Conservation (phyloP, 35 echinoderm and acorn worm species). For the Amphiura filiformis region DNA sequence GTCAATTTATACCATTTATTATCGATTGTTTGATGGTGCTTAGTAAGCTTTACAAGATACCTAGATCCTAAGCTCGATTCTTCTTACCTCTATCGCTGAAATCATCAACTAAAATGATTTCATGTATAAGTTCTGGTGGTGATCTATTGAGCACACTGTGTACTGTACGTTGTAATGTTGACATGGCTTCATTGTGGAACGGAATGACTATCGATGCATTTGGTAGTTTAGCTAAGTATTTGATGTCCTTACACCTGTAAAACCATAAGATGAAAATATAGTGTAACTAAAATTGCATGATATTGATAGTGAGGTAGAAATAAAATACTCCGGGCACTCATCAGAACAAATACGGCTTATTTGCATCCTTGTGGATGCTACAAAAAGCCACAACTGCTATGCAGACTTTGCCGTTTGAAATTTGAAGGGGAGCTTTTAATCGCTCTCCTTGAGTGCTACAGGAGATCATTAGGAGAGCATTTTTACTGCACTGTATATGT, state of each 20-base stretch:
- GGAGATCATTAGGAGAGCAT: too few species aligned
- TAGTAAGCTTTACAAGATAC: too few species aligned
- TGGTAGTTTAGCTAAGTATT: slow-evolving; percentile 86
- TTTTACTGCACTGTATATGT: too few species aligned
- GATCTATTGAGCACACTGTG: slow-evolving; percentile 95
- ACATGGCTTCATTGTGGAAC: slow-evolving; percentile 97
- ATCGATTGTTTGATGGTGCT: too few species aligned
- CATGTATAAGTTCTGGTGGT: slow-evolving; percentile 68
- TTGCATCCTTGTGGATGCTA: too few species aligned
- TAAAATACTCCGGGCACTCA: too few species aligned
- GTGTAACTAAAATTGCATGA: neutral
- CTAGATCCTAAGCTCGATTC: too few species aligned
- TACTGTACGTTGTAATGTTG: slow-evolving; percentile 83
- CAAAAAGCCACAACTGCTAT: too few species aligned
- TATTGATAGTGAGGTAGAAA: neutral
- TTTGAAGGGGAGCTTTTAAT: too few species aligned
- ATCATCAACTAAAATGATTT: slow-evolving; percentile 93
- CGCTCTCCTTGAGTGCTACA: too few species aligned
- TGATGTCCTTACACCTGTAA: slow-evolving; percentile 76
- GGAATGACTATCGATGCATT: slow-evolving; percentile 85
- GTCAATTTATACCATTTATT: too few species aligned
- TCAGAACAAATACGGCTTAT: neutral
- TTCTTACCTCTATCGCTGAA: slow-evolving; percentile 83
- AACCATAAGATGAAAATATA: neutral
- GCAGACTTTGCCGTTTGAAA: too few species aligned